Evolutionary conservation across 2,888 invertebrate species (phyloP).

Genomic region (Buathra laborator): DNA sequence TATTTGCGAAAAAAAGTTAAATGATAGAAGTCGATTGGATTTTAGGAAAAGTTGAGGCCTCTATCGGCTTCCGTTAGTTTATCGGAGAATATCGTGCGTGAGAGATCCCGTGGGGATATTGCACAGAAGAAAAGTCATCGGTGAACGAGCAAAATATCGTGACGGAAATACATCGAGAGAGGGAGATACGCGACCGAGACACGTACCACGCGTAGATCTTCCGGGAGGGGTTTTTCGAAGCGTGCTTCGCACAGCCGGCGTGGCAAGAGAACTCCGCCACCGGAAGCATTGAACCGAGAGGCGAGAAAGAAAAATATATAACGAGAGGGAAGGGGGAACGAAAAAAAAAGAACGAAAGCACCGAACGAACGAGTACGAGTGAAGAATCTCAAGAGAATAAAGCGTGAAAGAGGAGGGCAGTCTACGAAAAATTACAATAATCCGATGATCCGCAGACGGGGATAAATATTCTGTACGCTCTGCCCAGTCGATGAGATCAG

Average conservation of each 20-base stretch:
- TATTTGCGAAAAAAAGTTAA: background rate
- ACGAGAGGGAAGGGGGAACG: slow-evolving; percentile 20
- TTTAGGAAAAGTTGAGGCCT: slow-evolving; percentile 5
- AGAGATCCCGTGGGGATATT: slow-evolving; percentile 3
- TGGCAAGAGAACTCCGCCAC: slow-evolving; percentile 14
- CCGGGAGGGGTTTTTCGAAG: slow-evolving; percentile 30
- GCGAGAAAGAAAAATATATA: slow-evolving; percentile 45
- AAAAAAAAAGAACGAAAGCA: slow-evolving; percentile 27
- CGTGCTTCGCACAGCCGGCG: slow-evolving; percentile 13
- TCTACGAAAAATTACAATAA: slow-evolving; percentile 57
- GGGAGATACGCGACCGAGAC: slow-evolving; percentile 38
- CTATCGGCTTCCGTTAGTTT: background rate
- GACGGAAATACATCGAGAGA: slow-evolving; percentile 43
- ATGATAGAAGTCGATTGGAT: background rate
- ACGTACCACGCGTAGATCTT: slow-evolving; percentile 50
- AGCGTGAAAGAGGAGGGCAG: slow-evolving; percentile 10
- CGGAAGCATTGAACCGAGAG: slow-evolving; percentile 24
- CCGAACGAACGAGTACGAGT: slow-evolving; percentile 36
- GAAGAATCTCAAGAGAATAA: slow-evolving; percentile 36
- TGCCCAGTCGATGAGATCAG: slow-evolving; percentile 17
- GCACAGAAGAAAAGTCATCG: slow-evolving; percentile 25
- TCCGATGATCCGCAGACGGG: slow-evolving; percentile 53
- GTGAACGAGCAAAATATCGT: slow-evolving; percentile 24
- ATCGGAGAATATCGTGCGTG: background rate
- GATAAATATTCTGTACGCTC: slow-evolving; percentile 46